phyloP scores from a whole-genome alignment of 2,888 invertebrate species.

The Baronia brevicornis region DNA sequence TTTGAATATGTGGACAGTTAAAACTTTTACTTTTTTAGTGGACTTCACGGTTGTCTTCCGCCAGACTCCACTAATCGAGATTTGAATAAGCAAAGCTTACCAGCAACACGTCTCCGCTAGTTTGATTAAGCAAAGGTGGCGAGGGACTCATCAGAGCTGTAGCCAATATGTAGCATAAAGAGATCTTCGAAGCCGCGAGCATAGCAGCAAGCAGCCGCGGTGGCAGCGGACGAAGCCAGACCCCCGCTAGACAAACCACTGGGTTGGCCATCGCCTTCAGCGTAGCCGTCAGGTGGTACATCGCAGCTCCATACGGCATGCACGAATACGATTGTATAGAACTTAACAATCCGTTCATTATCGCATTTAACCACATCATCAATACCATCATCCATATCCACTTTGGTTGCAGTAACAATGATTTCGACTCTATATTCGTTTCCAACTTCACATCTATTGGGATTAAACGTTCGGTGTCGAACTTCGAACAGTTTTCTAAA shows the following conservation, averaged over 20 bases:
- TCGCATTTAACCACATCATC: constrained; percentile 76
- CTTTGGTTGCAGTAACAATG: constrained; percentile 45
- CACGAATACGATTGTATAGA: constrained; percentile 88
- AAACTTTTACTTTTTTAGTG: no score
- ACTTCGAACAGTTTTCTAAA: constrained; percentile 55
- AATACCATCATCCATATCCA: constrained; percentile 51
- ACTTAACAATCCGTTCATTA: constrained; percentile 86
- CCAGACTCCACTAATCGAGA: no score
- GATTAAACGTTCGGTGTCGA: constrained; percentile 45
- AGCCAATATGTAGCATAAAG: constrained; percentile 80
- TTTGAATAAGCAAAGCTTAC: constrained; percentile 64
- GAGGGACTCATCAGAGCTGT: constrained; percentile 83
- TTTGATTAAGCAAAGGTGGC: constrained; percentile 79
- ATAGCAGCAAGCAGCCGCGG: constrained; percentile 63
- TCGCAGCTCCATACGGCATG: constrained; percentile 84
- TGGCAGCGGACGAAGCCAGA: constrained; percentile 72
- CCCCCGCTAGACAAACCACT: constrained; percentile 79
- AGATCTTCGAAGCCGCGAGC: constrained; percentile 60
- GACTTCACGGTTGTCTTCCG: no score
- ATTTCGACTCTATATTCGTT: constrained; percentile 76
- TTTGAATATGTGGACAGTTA: no score
- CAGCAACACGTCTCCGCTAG: constrained; percentile 77
- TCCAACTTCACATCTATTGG: constrained; percentile 68
- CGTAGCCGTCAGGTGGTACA: constrained; percentile 86
- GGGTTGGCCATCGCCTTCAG: constrained; percentile 89